phyloP scores from a whole-genome alignment of 1,140 invertebrate genomes.

The Sinonovacula constricta region DNA sequence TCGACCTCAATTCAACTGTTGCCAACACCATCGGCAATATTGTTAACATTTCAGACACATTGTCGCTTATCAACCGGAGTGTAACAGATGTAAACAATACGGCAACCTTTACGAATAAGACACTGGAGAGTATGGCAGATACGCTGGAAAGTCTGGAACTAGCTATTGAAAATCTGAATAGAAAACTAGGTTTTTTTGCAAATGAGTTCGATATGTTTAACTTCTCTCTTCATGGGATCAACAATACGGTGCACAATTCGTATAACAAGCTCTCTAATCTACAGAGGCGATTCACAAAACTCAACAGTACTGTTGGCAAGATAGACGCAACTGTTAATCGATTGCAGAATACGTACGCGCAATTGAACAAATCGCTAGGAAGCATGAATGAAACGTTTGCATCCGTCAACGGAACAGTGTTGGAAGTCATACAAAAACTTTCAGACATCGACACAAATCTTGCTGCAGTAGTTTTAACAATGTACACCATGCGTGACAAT shows the following conservation, averaged over 20 bases:
- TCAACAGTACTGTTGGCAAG: slow-evolving; percentile 13
- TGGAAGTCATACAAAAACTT: slow-evolving; percentile 41
- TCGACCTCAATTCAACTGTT: slow-evolving; percentile 23
- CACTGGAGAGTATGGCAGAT: slow-evolving; percentile 41
- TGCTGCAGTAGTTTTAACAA: background rate
- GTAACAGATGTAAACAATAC: slow-evolving; percentile 40
- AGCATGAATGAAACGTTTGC: slow-evolving; percentile 35
- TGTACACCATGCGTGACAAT: slow-evolving; percentile 7
- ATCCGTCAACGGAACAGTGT: slow-evolving; percentile 37
- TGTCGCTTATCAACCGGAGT: slow-evolving; percentile 26
- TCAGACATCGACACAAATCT: slow-evolving; percentile 13
- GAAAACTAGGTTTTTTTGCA: background rate
- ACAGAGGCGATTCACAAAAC: background rate
- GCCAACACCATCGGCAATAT: slow-evolving; percentile 7
- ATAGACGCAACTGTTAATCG: background rate
- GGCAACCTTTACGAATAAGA: slow-evolving; percentile 34
- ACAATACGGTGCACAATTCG: slow-evolving; percentile 33
- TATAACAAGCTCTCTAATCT: slow-evolving; percentile 20
- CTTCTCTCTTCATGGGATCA: slow-evolving; percentile 32
- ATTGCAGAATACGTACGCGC: slow-evolving; percentile 22
- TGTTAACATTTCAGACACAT: slow-evolving; percentile 15
- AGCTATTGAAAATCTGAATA: slow-evolving; percentile 22
- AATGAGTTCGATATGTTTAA: slow-evolving; percentile 5
- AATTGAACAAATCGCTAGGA: slow-evolving; percentile 37
- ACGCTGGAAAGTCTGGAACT: slow-evolving; percentile 25